phyloP scores from a whole-genome alignment of 2,888 invertebrate genomes.

The Encarsia formosa region DNA sequence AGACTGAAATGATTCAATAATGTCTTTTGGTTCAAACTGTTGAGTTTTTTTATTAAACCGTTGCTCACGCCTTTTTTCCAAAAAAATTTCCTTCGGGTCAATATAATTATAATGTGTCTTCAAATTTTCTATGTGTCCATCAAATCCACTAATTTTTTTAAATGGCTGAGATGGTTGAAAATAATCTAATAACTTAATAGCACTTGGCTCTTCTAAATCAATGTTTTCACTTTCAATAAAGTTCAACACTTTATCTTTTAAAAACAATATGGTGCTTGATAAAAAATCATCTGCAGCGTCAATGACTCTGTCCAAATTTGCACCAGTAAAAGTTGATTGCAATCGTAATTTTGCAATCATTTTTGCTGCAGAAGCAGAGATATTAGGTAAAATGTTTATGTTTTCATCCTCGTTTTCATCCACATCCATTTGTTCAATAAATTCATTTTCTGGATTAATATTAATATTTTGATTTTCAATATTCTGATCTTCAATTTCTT shows the following conservation, averaged over 20 bases:
- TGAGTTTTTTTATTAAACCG: neutral
- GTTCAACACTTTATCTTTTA: neutral
- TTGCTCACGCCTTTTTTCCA: neutral
- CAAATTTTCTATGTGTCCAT: conserved; percentile 2
- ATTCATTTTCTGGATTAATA: too few relatives aligned
- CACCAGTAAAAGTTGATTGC: neutral
- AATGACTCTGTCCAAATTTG: neutral
- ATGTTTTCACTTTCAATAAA: neutral
- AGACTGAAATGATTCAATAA: conserved; percentile 11
- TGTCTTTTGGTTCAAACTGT: neutral
- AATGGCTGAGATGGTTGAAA: neutral
- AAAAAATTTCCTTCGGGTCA: neutral
- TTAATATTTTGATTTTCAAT: too few relatives aligned
- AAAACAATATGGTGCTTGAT: neutral
- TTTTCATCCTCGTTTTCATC: too few relatives aligned
- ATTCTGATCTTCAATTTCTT: too few relatives aligned
- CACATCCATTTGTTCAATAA: too few relatives aligned
- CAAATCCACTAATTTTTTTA: neutral
- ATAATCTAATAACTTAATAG: neutral
- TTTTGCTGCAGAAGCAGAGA: conserved; percentile 1
- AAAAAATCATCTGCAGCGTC: neutral
- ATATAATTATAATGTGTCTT: neutral
- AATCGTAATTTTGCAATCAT: conserved; percentile 2
- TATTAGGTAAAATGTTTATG: too few relatives aligned
- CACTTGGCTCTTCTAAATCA: neutral